Conservation (phyloP, 2,888 invertebrate genomes). For the Lathronympha strigana region DNA sequence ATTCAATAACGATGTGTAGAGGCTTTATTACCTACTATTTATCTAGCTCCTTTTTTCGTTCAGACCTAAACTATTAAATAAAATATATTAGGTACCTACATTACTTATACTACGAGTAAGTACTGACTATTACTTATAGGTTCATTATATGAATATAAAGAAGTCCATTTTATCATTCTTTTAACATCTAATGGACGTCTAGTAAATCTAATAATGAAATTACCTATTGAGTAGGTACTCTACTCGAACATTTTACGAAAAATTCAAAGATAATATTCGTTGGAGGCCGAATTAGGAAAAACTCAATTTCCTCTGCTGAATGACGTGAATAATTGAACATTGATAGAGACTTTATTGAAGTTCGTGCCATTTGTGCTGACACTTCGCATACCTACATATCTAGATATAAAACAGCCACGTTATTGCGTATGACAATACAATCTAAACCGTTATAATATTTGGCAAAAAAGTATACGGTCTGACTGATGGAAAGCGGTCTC, state of each 20-base stretch:
- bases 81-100: too few relatives aligned
- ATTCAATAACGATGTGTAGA: too few relatives aligned
- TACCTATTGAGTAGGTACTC: constrained; percentile 15
- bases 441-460: too few relatives aligned
- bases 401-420: background rate
- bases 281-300: constrained; percentile 13
- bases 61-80: too few relatives aligned
- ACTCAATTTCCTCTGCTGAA: constrained; percentile 26
- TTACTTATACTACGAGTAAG: too few relatives aligned
- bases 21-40: too few relatives aligned
- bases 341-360: constrained; percentile 3
- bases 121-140: background rate
- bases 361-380: background rate
- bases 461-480: too few relatives aligned
- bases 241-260: background rate
- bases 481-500: too few relatives aligned
- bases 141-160: constrained; percentile 5
- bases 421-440: too few relatives aligned
- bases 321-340: constrained; percentile 23
- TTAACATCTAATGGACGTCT: constrained; percentile 26
- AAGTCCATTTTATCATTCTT: constrained; percentile 13
- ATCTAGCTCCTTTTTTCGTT: too few relatives aligned
- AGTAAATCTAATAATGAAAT: constrained; percentile 32
- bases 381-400: too few relatives aligned
- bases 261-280: constrained; percentile 22